phyloP scores from a whole-genome alignment of 2,113 vertebrate genomes.

The Acanthochromis polyacanthus region DNA sequence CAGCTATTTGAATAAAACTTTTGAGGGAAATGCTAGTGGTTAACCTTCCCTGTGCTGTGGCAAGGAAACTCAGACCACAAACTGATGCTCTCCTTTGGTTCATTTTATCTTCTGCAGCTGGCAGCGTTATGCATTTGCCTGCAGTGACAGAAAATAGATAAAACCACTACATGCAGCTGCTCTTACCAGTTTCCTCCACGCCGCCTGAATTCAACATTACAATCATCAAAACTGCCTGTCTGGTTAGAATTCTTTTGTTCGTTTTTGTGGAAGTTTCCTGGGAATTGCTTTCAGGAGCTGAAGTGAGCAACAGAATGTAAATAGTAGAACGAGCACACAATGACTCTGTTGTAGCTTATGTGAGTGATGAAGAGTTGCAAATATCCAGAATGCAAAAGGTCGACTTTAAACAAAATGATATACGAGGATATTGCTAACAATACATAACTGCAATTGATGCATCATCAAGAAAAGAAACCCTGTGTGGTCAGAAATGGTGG shows the following conservation, averaged over 20 bases:
- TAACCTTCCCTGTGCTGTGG: conserved; percentile 36
- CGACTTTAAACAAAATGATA: conserved; percentile 20
- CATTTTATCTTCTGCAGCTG: too few relatives aligned
- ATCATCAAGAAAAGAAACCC: conserved; percentile 29
- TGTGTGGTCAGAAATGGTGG: conserved; percentile 37
- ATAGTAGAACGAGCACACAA: conserved; percentile 18
- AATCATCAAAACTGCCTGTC: conserved; percentile 8
- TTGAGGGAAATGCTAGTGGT: conserved; percentile 58
- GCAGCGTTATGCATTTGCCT: background rate
- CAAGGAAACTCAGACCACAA: background rate
- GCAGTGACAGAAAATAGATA: background rate
- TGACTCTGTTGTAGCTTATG: conserved; percentile 35
- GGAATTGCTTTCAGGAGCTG: conserved; percentile 7
- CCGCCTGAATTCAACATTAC: conserved; percentile 15
- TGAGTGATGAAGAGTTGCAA: conserved; percentile 20
- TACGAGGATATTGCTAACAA: conserved; percentile 23
- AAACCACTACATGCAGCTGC: conserved; percentile 6
- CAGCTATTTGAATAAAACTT: background rate
- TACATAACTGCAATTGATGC: conserved; percentile 33
- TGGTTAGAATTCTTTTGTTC: background rate
- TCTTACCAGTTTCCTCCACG: background rate
- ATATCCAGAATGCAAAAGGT: conserved; percentile 31
- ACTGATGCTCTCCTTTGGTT: background rate
- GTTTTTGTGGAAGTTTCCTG: conserved; percentile 12
- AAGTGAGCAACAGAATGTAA: conserved; percentile 17